Percentiles rank a stretch among this genome's conserved stretches.
Evolutionary conservation across 1,140 invertebrate species (phyloP).

Genomic region (Achatina immaculata): DNA sequence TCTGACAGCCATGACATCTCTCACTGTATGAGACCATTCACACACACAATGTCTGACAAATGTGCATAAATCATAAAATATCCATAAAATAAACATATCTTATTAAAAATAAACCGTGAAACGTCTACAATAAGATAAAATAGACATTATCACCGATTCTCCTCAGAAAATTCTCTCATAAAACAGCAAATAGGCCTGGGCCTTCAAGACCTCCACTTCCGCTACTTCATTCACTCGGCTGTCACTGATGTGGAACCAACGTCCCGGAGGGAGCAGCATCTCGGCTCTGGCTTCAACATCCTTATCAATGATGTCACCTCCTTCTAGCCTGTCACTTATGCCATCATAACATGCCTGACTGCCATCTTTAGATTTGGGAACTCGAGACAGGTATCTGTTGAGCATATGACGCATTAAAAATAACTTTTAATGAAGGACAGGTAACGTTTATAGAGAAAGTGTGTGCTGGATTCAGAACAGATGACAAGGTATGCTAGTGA

Average conservation of each 20-base stretch:
- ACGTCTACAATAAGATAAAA: too few species aligned
- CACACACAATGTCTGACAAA: too few species aligned
- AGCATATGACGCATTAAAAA: not conserved
- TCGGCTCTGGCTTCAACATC: slow-evolving; percentile 44
- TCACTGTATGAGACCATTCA: too few species aligned
- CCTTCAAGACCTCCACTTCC: slow-evolving; percentile 84
- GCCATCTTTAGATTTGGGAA: slow-evolving; percentile 19
- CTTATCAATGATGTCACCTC: slow-evolving; percentile 46
- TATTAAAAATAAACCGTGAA: too few species aligned
- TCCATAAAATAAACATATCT: too few species aligned
- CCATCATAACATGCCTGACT: not conserved
- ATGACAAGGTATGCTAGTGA: not conserved
- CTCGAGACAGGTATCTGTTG: slow-evolving; percentile 37
- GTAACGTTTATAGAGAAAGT: not conserved
- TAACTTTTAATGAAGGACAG: not conserved
- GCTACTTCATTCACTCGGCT: slow-evolving; percentile 83
- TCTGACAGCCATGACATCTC: too few species aligned
- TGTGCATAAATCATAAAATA: too few species aligned
- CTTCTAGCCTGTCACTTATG: slow-evolving; percentile 20
- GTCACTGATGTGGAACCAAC: slow-evolving; percentile 96
- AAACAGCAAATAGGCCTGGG: slow-evolving; percentile 96
- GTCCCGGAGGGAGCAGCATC: slow-evolving; percentile 75
- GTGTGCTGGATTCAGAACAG: not conserved
- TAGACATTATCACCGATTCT: too few species aligned
- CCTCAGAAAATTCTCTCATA: slow-evolving; percentile 81